Percentiles rank a stretch among this genome's conserved stretches.
Conservation (phyloP, 2,113 vertebrate species). For the Dipodomys stephensi region DNA sequence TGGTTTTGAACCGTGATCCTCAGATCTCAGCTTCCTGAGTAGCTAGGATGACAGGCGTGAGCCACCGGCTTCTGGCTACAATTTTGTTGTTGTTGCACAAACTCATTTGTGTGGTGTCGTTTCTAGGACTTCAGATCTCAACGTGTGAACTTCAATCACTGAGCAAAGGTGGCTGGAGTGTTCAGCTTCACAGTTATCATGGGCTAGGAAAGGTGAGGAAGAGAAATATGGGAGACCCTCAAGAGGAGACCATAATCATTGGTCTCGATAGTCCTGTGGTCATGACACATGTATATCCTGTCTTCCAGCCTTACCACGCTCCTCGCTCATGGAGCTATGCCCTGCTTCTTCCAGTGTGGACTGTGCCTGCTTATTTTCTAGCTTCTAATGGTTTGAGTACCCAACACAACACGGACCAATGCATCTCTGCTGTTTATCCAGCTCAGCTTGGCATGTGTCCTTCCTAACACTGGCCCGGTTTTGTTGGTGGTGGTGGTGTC, state of each 20-base stretch:
- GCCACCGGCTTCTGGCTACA: no score
- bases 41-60: no score
- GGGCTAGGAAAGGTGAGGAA: fast-evolving
- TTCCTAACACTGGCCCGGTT: not conserved
- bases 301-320: not conserved
- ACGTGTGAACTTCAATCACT: not conserved
- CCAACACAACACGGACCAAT: no score
- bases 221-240: no score
- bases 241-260: not conserved
- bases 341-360: not conserved
- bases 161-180: not conserved
- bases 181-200: no score
- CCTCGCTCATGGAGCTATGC: not conserved
- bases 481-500: no score
- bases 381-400: not conserved
- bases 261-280: not conserved
- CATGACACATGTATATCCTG: not conserved
- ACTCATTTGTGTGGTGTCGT: no score
- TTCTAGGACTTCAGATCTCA: not conserved
- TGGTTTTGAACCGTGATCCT: no score
- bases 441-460: not conserved
- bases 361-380: not conserved
- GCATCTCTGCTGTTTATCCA: not conserved
- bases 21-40: no score
- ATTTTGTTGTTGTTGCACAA: no score